phyloP scores from a whole-genome alignment of 2,888 invertebrate genomes.

The Athetis lepigone region DNA sequence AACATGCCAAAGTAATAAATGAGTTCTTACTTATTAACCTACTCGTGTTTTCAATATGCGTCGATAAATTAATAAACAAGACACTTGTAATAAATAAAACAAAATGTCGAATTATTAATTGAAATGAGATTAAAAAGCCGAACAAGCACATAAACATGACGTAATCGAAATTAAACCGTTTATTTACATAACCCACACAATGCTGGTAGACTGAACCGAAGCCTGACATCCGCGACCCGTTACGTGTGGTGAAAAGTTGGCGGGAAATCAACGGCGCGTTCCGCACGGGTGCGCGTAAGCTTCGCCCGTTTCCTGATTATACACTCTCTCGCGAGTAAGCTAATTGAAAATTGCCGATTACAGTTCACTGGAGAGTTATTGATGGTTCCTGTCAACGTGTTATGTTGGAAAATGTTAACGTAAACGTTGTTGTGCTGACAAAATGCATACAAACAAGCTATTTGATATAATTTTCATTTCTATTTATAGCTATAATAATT shows the following conservation, averaged over 20 bases:
- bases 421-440: no score
- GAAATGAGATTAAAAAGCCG: constrained; percentile 23
- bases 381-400: constrained; percentile 1
- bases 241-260: constrained; percentile 60
- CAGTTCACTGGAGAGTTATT: constrained; percentile 32
- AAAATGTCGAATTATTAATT: background rate
- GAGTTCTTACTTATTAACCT: background rate
- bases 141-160: constrained; percentile 28
- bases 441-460: background rate
- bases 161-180: constrained; percentile 40
- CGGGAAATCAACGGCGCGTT: constrained; percentile 65
- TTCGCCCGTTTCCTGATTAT: constrained; percentile 74
- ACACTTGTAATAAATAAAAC: background rate
- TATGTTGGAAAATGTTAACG: background rate
- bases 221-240: constrained; percentile 50
- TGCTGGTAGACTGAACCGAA: constrained; percentile 23
- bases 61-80: no score
- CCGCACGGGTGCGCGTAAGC: constrained; percentile 68
- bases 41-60: background rate
- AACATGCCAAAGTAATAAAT: no score
- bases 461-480: background rate
- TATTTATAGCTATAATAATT: no score
- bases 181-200: constrained; percentile 50
- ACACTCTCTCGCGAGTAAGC: constrained; percentile 65
- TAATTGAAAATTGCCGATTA: constrained; percentile 56